Evolutionary conservation across 1,140 invertebrate genomes (phyloP).

Genomic region (Lutraria rhynchaena): DNA sequence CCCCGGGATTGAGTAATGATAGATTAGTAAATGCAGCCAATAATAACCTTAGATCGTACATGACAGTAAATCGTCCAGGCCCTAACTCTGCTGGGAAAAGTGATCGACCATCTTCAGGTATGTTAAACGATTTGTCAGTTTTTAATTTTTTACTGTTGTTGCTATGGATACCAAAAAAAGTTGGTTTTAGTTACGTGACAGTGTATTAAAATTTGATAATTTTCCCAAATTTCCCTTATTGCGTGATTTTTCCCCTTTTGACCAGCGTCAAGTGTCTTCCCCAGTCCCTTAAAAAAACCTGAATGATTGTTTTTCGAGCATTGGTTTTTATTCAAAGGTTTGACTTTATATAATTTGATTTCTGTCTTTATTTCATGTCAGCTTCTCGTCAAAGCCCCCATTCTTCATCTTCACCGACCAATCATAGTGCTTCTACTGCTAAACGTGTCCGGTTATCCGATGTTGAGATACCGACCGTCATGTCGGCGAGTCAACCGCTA

Average conservation of each 20-base stretch:
- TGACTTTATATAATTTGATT: neutral
- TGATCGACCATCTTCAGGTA: slow-evolving; percentile 57
- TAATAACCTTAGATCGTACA: slow-evolving; percentile 75
- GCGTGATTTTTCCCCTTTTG: too few species aligned
- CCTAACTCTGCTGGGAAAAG: slow-evolving; percentile 50
- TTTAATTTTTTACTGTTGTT: too few species aligned
- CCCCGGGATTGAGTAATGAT: slow-evolving; percentile 72
- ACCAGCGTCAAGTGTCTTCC: too few species aligned
- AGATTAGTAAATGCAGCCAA: slow-evolving; percentile 76
- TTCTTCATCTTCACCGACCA: slow-evolving; percentile 62
- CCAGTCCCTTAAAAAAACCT: too few species aligned
- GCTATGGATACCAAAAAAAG: too few species aligned
- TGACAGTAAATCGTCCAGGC: slow-evolving; percentile 77
- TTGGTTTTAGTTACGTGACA: too few species aligned
- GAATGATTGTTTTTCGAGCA: too few species aligned
- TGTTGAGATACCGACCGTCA: slow-evolving; percentile 47
- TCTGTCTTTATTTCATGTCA: neutral
- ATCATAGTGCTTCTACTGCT: slow-evolving; percentile 43
- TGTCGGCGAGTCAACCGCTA: slow-evolving; percentile 62
- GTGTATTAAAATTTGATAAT: too few species aligned
- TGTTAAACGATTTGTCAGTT: too few species aligned
- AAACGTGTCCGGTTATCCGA: slow-evolving; percentile 66
- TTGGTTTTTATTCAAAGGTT: neutral
- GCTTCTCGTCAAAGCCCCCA: slow-evolving; percentile 44
- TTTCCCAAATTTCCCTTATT: too few species aligned